phyloP scores from a whole-genome alignment of 2,113 vertebrate genomes.

The Lasiurus borealis region DNA sequence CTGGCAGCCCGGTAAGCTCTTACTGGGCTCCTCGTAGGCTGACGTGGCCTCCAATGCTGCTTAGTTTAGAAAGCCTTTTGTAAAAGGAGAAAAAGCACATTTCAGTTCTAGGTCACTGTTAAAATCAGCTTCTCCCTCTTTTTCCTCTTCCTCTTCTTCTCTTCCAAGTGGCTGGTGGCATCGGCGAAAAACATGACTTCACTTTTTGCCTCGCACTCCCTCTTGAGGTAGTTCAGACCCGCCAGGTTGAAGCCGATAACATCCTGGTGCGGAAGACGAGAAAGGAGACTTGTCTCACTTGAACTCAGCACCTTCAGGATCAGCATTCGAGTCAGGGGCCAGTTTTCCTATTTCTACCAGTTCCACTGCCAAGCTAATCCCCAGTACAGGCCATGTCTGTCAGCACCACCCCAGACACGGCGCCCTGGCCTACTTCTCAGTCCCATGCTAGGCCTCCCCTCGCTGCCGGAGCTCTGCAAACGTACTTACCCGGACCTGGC shows the following conservation, averaged over 20 bases:
- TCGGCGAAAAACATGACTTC: constrained; percentile 97
- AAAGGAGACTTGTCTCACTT: neutral
- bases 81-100: neutral
- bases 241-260: constrained; percentile 96
- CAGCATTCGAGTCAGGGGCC: neutral
- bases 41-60: neutral
- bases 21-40: neutral
- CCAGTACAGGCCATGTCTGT: neutral
- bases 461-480: accelerated
- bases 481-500: constrained; percentile 91
- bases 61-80: neutral
- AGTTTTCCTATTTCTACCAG: neutral
- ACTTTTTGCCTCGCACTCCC: constrained; percentile 95
- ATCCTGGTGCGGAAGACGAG: constrained; percentile 87
- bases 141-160: constrained; percentile 94
- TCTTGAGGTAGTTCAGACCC: constrained; percentile 94
- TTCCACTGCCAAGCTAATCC: neutral
- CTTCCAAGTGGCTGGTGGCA: constrained; percentile 92
- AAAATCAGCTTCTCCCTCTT: constrained; percentile 94
- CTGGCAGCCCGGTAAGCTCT: neutral
- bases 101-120: constrained; percentile 87
- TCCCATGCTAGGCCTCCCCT: neutral
- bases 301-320: neutral
- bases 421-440: too few species aligned
- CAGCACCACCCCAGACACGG: neutral